These are phyloP conservation scores for Trissoscelio sp. DNA, from an alignment of 2,888 invertebrate species.

Conservation along the genomic window DNA sequence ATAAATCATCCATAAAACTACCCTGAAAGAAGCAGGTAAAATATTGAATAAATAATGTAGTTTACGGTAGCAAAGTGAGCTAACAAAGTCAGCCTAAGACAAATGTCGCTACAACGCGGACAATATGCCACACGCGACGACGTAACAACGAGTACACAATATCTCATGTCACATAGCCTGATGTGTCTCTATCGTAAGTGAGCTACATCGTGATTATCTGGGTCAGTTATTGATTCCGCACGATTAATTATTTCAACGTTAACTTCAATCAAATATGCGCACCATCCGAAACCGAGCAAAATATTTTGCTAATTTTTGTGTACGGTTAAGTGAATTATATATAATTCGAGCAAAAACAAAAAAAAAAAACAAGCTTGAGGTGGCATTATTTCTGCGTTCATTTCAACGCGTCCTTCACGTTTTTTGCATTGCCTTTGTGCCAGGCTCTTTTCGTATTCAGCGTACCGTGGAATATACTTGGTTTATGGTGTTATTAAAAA, in stretches of 20 bases:
- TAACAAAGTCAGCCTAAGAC: constrained; percentile 48
- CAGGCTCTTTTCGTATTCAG: constrained; percentile 42
- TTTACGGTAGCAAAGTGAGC: constrained; percentile 39
- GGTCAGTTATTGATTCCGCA: constrained; percentile 47
- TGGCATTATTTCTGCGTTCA: constrained; percentile 48
- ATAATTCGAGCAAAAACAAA: too few relatives aligned
- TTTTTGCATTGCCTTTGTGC: constrained; percentile 40
- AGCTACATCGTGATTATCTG: constrained; percentile 35
- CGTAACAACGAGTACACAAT: constrained; percentile 43
- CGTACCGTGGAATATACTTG: constrained; percentile 47
- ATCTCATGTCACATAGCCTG: constrained; percentile 43
- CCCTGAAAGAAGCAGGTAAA: constrained; percentile 12
- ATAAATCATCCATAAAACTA: constrained; percentile 20
- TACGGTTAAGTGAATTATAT: too few relatives aligned
- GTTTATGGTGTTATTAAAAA: constrained; percentile 54
- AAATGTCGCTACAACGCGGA: constrained; percentile 45
- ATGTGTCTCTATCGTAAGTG: constrained; percentile 50
- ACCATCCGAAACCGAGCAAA: neutral
- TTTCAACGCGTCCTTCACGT: constrained; percentile 51
- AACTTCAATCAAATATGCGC: constrained; percentile 15
- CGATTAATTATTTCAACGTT: constrained; percentile 43
- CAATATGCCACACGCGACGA: constrained; percentile 62
- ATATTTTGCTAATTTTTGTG: too few relatives aligned
- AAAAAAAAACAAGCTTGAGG: too few relatives aligned
- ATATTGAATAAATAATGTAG: constrained; percentile 30